Base-by-base conservation (phyloP, 2,113 vertebrate species). In the Leptosomus discolor region DNA sequence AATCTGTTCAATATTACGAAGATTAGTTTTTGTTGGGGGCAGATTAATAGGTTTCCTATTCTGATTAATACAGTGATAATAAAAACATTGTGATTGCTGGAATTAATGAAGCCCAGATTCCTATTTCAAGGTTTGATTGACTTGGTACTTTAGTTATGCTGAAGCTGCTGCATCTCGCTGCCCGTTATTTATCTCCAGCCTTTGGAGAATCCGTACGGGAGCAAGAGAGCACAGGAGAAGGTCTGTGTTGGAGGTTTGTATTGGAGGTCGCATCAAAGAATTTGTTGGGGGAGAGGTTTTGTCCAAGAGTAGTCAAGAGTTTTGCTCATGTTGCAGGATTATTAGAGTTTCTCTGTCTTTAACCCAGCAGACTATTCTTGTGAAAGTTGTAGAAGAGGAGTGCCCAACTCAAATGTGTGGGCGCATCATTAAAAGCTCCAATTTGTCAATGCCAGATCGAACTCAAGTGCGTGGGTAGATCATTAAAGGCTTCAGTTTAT, bases 381-480 rank as follows among this genome's bases (percentile, higher is more conserved):
- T 88, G 57, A 1, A 90, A 85, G 83, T 88, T 93, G 92, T 91
- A 68, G 90, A 81, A 94, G 87, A 96, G 96, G 96, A 95, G 94
- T 90, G 90, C 88, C 96, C 94, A 88, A 88, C 90, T 85, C 85
- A 53, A 43, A 85, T 50, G 94, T 94, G 96, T 97, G 92, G 96
- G 96, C 21, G 50, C 93, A 68, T 97, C 92, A 88, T 96, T 94
- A 96, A 79, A 94, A 95, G 94, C 96, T 92, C 96, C 93, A 96
- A 95, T 97, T 97, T 96, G 96, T 97, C 96, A 92, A 97, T 97
- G 96, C 94, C 96, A 97, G 94, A 97, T 97, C 92, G 90, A 96
- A 94, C 92, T 90, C 5, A 9, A 92, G 53, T 93, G 93, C 36
- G 96, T 97, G 96, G 96, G 96, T 64, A 96, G 96, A 96, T 96